Evolutionary conservation across 2,113 vertebrate genomes (phyloP).

Genomic region (Pelodiscus sinensis): DNA sequence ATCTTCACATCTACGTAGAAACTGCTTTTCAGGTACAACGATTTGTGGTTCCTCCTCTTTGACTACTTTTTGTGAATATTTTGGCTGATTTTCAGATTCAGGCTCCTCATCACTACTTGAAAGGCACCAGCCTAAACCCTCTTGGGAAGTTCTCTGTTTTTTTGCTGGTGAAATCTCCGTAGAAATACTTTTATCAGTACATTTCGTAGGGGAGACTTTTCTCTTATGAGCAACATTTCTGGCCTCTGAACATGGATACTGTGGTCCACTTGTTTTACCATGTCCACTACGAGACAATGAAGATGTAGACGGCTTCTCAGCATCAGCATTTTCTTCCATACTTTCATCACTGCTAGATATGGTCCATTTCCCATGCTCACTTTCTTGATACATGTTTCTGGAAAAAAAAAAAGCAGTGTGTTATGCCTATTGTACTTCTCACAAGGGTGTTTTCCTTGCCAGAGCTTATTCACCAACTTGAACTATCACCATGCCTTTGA

Average conservation of each 20-base stretch:
- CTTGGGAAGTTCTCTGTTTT: slow-evolving; percentile 81
- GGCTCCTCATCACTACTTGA: slow-evolving; percentile 92
- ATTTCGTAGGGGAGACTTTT: slow-evolving; percentile 80
- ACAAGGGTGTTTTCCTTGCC: not conserved
- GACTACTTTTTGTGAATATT: not conserved
- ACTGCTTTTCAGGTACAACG: not conserved
- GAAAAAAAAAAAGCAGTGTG: fast-evolving
- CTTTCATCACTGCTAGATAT: slow-evolving; percentile 97
- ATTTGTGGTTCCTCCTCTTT: slow-evolving; percentile 8
- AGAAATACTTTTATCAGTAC: slow-evolving; percentile 36
- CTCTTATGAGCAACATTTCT: slow-evolving; percentile 81
- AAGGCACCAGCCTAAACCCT: slow-evolving; percentile 89
- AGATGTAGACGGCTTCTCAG: slow-evolving; percentile 64
- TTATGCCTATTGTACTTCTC: fast-evolving
- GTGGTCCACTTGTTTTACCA: not conserved
- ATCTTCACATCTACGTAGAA: not conserved
- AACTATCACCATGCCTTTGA: not conserved
- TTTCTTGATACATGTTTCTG: slow-evolving; percentile 82
- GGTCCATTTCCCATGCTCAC: slow-evolving; percentile 90
- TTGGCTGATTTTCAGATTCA: not conserved
- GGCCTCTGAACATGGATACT: slow-evolving; percentile 83
- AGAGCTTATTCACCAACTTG: fast-evolving
- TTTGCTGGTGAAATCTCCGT: slow-evolving; percentile 51
- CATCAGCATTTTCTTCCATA: slow-evolving; percentile 82
- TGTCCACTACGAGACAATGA: fast-evolving